These are phyloP conservation scores for Catostylus mosaicus DNA, from an alignment of 30 jellyfish, hydroid and myxozoan species.

Conservation along the genomic window DNA sequence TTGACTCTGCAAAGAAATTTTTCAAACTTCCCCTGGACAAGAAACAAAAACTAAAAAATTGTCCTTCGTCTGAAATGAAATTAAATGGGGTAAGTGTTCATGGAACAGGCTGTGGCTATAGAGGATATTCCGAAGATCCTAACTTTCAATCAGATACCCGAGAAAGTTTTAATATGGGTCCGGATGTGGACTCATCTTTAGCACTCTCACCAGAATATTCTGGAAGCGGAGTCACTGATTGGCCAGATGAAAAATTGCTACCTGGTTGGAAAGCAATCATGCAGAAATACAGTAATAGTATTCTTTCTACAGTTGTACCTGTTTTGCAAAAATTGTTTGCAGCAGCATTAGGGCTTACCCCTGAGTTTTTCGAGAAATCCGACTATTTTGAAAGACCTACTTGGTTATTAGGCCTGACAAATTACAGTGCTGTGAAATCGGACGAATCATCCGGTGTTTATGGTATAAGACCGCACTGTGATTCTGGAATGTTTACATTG, in stretches of 20 bases:
- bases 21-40: conserved; percentile 21
- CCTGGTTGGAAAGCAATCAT: conserved; percentile 42
- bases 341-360: conserved; percentile 33
- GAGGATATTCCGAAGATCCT: conserved; percentile 50
- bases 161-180: conserved; percentile 61
- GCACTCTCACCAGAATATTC: conserved; percentile 35
- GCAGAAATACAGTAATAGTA: conserved; percentile 4
- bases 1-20: conserved; percentile 42
- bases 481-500: conserved; percentile 50
- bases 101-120: conserved; percentile 61
- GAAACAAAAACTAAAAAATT: conserved; percentile 20
- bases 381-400: conserved; percentile 41
- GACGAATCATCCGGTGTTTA: conserved; percentile 13
- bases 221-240: conserved; percentile 48
- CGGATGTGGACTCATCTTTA: conserved; percentile 2
- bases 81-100: conserved; percentile 35
- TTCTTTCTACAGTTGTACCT: conserved; percentile 17
- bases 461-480: conserved; percentile 60
- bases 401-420: conserved; percentile 46
- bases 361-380: conserved; percentile 29
- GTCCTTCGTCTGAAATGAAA: conserved; percentile 22
- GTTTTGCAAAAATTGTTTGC: conserved; percentile 33
- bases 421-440: conserved; percentile 25
- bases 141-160: conserved; percentile 47
- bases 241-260: conserved; percentile 34